Conservation (phyloP, 2,797 vertebrate species). For the Urophycis tenuis region DNA sequence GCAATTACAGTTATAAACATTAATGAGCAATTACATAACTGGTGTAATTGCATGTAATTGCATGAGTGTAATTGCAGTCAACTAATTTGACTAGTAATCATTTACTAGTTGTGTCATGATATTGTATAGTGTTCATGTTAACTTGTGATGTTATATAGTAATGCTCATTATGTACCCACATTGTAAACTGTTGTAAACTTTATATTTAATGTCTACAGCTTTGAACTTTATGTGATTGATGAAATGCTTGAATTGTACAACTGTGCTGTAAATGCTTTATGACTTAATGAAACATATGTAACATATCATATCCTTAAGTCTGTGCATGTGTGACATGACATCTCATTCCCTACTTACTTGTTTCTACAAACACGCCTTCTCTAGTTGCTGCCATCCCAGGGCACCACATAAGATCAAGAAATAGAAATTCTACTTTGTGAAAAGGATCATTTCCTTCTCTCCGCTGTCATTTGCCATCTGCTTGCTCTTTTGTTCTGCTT, state of each 20-base stretch:
- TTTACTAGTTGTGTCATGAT: no score
- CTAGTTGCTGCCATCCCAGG: constrained; percentile 16
- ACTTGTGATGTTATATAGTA: no score
- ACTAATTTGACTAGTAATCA: no score
- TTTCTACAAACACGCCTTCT: constrained; percentile 20
- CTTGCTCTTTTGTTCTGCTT: not conserved
- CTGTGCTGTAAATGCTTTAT: not conserved
- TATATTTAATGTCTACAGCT: not conserved
- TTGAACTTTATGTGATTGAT: not conserved
- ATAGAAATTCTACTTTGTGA: constrained; percentile 16
- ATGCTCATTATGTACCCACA: no score
- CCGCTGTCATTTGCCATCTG: constrained; percentile 16
- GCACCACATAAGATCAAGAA: constrained; percentile 18
- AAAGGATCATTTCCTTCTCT: constrained; percentile 29
- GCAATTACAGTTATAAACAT: no score
- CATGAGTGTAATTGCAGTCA: no score
- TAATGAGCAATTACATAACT: no score
- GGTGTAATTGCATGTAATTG: no score
- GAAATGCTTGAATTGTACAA: not conserved
- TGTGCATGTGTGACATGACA: constrained; percentile 1
- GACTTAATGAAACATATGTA: not conserved
- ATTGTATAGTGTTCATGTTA: no score
- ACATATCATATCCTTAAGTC: not conserved
- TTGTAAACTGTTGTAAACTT: not conserved
- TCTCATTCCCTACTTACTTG: not conserved